Evolutionary conservation across 1,140 invertebrate genomes (phyloP), one percentile per base, ranked within the genome.

Genomic region (Theocolax elegans): DNA sequence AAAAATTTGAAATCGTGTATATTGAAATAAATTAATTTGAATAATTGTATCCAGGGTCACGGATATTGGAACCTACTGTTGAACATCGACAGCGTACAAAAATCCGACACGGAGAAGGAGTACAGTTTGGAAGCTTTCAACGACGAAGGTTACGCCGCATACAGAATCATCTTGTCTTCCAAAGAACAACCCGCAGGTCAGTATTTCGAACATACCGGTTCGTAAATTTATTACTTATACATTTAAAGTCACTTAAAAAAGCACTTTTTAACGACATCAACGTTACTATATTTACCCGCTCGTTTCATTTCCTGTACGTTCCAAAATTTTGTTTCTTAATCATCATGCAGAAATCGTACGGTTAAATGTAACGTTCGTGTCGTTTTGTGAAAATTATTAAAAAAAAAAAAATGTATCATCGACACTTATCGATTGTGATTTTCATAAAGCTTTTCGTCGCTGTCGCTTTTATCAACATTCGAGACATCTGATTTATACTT

Each of bases 91-190:
- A 87, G 85, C 19, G 88, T 94, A 38, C 89, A 89, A n/a, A 91
- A 92, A 72, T 90, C 92, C 65, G 92, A 93, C 74, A 92, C 92
- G 0, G 91, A 92, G 29, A 89, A 90, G 53, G 87, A 87, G 1
- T 93, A 92, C 80, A 82, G 87, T 73, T 83, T 94, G 68, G 85
- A 84, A 35, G 91, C 91, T 2, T 82, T 83, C 72, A 94, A 93
- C 76, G 87, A 87, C 12, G 85, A 90, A 66, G 93, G 93, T 42
- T 76, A 83, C 35, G 84, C 87, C 63, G 87, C 89, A 54, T 93
- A 92, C 76, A 79, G 77, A 13, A 87, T 94, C 46, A 79, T 88
- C 46, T 89, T 94, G 72, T 93, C 91, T 71, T 92, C 91, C 15
- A 86, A 90, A 44, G 90, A 91, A 83, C 91, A 91, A 84, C 90